These are phyloP conservation scores for Nematopogon swammerdamellus DNA, from an alignment of 2,888 invertebrate species.

Conservation along the genomic window DNA sequence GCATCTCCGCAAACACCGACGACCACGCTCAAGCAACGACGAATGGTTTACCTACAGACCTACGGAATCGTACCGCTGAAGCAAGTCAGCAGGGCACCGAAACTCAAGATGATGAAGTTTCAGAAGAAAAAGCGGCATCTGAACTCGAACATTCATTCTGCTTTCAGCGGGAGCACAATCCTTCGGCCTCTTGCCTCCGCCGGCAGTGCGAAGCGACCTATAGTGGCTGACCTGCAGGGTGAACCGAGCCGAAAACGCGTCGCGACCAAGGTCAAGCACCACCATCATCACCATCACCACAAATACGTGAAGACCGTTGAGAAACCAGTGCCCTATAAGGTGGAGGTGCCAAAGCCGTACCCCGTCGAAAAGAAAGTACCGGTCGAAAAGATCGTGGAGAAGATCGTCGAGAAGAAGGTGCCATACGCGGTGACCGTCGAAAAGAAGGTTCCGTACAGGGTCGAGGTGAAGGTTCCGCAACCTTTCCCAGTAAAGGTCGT, in stretches of 20 bases:
- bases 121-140: conserved; percentile 26
- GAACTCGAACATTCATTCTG: conserved; percentile 27
- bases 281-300: conserved; percentile 65
- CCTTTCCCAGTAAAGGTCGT: conserved; percentile 49
- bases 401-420: conserved; percentile 24
- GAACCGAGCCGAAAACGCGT: conserved; percentile 26
- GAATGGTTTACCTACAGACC: conserved; percentile 32
- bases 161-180: conserved; percentile 27
- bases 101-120: conserved; percentile 24
- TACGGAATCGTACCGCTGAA: conserved; percentile 32
- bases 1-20: neutral
- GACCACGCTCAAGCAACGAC: conserved; percentile 4
- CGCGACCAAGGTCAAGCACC: conserved; percentile 53
- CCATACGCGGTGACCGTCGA: conserved; percentile 45
- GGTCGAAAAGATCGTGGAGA: conserved; percentile 30
- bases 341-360: conserved; percentile 57
- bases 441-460: conserved; percentile 43
- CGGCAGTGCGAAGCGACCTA: conserved; percentile 11
- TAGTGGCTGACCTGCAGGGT: conserved; percentile 24
- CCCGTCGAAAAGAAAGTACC: conserved; percentile 44
- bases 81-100: conserved; percentile 18
- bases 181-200: conserved; percentile 16
- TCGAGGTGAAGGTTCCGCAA: conserved; percentile 41
- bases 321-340: conserved; percentile 51
- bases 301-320: conserved; percentile 60